Conservation (phyloP, 2,797 vertebrate genomes). For the Tragelaphus eurycerus region DNA sequence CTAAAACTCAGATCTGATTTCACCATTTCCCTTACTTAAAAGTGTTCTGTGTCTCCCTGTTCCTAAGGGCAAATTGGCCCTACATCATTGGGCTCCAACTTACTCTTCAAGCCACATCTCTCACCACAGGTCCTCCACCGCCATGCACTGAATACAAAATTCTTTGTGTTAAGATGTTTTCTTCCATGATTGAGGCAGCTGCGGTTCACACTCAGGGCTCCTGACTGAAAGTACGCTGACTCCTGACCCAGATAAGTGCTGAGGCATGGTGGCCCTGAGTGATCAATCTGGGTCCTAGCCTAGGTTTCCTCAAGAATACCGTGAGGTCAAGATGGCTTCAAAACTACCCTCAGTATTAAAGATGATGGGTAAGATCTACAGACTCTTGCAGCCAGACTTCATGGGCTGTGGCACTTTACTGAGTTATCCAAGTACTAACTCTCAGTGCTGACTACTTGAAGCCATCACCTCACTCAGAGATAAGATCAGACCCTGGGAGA, state of each 20-base stretch:
- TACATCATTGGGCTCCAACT: neutral
- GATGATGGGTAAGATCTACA: neutral
- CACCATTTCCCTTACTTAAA: neutral
- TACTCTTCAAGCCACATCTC: neutral
- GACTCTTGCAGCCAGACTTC: neutral
- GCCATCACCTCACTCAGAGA: neutral
- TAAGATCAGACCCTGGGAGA: slow-evolving; percentile 62
- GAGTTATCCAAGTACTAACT: neutral
- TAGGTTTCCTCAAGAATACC: neutral
- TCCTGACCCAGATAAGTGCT: neutral
- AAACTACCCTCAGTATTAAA: neutral
- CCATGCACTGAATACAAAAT: neutral
- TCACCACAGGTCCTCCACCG: neutral
- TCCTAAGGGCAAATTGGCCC: neutral
- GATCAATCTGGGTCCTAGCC: neutral
- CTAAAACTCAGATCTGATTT: neutral
- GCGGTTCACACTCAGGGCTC: neutral
- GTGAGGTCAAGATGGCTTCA: neutral
- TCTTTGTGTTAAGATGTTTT: neutral
- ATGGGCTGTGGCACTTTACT: neutral
- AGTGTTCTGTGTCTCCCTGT: neutral
- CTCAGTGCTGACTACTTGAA: neutral
- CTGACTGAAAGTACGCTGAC: neutral
- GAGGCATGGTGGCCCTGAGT: neutral
- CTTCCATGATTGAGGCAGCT: neutral